A percentile compares a stretch with the other conserved stretches of the same genome.
Conservation (phyloP, 2,888 invertebrate species). For the Cephus rjabovi region DNA sequence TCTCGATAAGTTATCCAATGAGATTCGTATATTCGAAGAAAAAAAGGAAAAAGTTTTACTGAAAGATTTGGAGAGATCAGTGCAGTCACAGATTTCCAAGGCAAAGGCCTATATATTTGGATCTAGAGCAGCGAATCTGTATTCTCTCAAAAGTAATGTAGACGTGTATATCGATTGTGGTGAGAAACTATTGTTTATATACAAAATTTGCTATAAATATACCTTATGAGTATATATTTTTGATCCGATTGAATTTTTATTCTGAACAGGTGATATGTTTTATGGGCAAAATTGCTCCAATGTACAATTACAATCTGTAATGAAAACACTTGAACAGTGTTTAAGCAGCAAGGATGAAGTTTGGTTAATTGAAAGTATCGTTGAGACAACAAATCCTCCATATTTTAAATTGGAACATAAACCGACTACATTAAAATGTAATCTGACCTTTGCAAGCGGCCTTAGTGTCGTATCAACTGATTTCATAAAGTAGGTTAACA, state of each 20-base stretch:
- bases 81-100: conserved; percentile 12
- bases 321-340: conserved; percentile 24
- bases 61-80: conserved; percentile 15
- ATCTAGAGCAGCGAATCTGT: conserved; percentile 70
- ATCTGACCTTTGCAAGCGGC: conserved; percentile 72
- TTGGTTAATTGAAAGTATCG: conserved; percentile 58
- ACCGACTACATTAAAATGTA: conserved; percentile 68
- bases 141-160: conserved; percentile 36
- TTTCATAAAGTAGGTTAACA: conserved; percentile 49
- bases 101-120: conserved; percentile 69
- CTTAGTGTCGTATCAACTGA: conserved; percentile 71
- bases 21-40: conserved; percentile 12
- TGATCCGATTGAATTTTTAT: background rate
- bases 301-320: conserved; percentile 27
- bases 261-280: conserved; percentile 3
- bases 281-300: background rate
- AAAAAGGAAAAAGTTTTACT: conserved; percentile 10
- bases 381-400: conserved; percentile 69
- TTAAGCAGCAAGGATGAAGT: conserved; percentile 20
- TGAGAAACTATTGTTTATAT: conserved; percentile 9
- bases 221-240: background rate
- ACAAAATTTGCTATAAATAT: background rate
- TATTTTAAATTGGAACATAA: conserved; percentile 69
- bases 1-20: conserved; percentile 10
- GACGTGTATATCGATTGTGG: conserved; percentile 28